phyloP scores from a whole-genome alignment of 2,113 vertebrate species.

The Aspiorhynchus laticeps region DNA sequence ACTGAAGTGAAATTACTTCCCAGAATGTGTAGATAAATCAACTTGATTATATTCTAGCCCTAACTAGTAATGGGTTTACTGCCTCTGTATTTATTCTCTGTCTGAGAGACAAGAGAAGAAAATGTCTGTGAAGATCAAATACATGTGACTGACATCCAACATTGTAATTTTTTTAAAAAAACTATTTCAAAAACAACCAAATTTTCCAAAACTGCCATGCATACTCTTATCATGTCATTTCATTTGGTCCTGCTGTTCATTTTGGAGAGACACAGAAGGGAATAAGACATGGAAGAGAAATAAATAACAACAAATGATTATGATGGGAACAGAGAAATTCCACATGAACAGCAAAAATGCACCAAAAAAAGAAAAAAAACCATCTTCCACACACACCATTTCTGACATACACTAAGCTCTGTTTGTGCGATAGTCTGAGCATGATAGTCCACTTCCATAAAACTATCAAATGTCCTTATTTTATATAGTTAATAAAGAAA shows the following conservation, averaged over 20 bases:
- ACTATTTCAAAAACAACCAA: not conserved
- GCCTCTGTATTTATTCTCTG: not conserved
- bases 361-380: not conserved
- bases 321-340: not conserved
- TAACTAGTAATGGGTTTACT: not conserved
- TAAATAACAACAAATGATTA: not conserved
- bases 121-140: not conserved
- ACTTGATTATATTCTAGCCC: not conserved
- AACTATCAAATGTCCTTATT: not conserved
- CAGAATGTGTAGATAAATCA: not conserved
- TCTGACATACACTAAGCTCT: not conserved
- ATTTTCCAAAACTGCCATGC: not conserved
- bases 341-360: not conserved
- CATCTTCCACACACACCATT: not conserved
- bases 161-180: not conserved
- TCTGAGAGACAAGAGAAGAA: not conserved
- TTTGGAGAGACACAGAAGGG: not conserved
- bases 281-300: slow-evolving; percentile 7
- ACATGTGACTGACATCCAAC: not conserved
- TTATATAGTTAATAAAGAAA: not conserved
- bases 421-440: slow-evolving; percentile 23
- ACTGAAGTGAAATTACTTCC: not conserved
- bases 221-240: not conserved
- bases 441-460: not conserved
- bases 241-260: slow-evolving; percentile 21